phyloP scores from a whole-genome alignment of 1,140 invertebrate species.

The Eulimnadia texana region DNA sequence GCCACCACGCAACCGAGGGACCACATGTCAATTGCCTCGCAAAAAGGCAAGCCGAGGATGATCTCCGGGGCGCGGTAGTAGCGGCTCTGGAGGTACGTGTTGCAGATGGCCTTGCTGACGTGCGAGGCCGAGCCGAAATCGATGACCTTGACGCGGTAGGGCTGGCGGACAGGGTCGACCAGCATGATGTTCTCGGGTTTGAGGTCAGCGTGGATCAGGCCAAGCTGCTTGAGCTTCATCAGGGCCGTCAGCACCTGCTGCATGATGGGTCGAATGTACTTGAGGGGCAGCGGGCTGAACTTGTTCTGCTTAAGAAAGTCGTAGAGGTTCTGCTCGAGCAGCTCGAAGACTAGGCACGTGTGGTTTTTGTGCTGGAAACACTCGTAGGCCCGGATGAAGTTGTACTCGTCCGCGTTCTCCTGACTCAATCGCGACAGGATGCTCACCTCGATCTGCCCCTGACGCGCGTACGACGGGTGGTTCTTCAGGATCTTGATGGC shows the following conservation, averaged over 20 bases:
- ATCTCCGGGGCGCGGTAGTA: conserved; percentile 99
- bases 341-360: conserved; percentile 98
- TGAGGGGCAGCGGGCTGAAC: conserved; percentile 92
- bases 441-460: conserved; percentile 98
- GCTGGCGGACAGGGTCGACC: conserved; percentile 91
- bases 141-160: conserved; percentile 95
- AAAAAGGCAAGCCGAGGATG: conserved; percentile 92
- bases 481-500: conserved; percentile 99
- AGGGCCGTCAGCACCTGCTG: conserved; percentile 97
- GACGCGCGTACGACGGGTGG: conserved; percentile 97
- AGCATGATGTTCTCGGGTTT: conserved; percentile 99
- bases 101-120: conserved; percentile 97
- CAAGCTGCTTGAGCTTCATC: conserved; percentile 95
- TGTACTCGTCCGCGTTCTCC: conserved; percentile 99
- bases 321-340: conserved; percentile 99
- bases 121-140: conserved; percentile 99
- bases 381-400: conserved; percentile 98
- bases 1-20: conserved; percentile 98
- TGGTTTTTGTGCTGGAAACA: conserved; percentile 99
- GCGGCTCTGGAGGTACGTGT: conserved; percentile 96
- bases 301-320: conserved; percentile 99
- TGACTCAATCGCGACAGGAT: conserved; percentile 93
- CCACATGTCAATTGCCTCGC: conserved; percentile 99
- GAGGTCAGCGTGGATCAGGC: conserved; percentile 96
- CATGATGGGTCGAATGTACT: conserved; percentile 95